Evolutionary conservation across 1,140 invertebrate genomes (phyloP).

Genomic region (Homalodisca vitripennis): DNA sequence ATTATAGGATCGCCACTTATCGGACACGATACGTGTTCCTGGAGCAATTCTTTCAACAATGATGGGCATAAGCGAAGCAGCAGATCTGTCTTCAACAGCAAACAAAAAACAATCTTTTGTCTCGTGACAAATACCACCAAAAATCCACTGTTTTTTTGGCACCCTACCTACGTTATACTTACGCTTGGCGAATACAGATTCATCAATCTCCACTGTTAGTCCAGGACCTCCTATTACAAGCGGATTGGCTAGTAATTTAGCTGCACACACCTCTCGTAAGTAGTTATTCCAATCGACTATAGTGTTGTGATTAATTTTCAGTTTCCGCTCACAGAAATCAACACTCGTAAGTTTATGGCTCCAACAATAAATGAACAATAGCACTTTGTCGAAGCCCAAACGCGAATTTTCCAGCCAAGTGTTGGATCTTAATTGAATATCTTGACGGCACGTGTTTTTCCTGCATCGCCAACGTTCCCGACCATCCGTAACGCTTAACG

Average conservation of each 20-base stretch:
- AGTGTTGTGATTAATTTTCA: no score
- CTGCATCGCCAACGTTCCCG: constrained; percentile 15
- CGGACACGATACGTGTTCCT: neutral
- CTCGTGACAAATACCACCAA: no score
- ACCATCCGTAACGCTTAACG: neutral
- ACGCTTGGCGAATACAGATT: constrained; percentile 16
- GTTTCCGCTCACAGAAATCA: constrained; percentile 13
- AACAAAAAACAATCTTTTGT: no score
- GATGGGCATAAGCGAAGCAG: neutral
- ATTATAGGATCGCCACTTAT: no score
- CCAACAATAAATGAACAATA: no score
- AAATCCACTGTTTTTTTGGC: constrained; percentile 15
- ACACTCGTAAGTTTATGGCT: neutral
- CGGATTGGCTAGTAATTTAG: no score
- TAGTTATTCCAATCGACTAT: no score
- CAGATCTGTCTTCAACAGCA: no score
- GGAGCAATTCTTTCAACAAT: constrained; percentile 14
- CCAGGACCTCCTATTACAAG: no score
- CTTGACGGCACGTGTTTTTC: no score
- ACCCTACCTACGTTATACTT: constrained; percentile 17
- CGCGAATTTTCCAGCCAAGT: constrained; percentile 6
- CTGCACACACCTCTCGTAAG: no score
- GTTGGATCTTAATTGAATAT: neutral
- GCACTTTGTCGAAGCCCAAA: neutral
- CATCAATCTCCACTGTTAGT: no score